These are phyloP conservation scores for Galbula dea DNA, from an alignment of 2,113 vertebrate genomes.

Conservation along the genomic window DNA sequence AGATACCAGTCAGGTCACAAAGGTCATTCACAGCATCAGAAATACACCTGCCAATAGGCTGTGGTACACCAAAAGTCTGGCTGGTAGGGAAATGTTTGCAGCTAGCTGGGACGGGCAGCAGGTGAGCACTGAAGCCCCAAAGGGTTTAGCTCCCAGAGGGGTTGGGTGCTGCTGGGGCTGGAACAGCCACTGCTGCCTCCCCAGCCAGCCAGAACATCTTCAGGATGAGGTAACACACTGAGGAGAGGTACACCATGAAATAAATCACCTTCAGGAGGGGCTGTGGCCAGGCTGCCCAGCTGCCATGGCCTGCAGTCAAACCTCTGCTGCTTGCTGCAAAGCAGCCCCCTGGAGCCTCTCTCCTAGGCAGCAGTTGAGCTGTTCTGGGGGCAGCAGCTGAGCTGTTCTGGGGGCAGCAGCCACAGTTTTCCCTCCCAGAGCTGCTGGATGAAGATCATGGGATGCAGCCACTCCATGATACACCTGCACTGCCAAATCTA, in stretches of 20 bases:
- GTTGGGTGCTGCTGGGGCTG: background rate
- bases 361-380: background rate
- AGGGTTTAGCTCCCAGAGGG: background rate
- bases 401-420: background rate
- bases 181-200: background rate
- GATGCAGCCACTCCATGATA: background rate
- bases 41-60: fast-evolving
- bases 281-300: background rate
- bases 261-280: background rate
- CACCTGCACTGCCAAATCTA: background rate
- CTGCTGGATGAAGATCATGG: background rate
- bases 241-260: background rate
- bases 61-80: background rate
- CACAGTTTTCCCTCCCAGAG: background rate
- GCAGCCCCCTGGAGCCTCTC: background rate
- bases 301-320: background rate
- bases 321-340: background rate
- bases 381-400: background rate
- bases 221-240: background rate
- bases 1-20: background rate
- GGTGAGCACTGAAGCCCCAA: too few relatives aligned
- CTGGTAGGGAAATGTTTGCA: background rate
- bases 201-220: background rate
- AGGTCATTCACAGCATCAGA: background rate
- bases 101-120: too few relatives aligned